These are phyloP conservation scores for Drosophila guanche DNA, from an alignment of 1,140 invertebrate species.

Conservation along the genomic window DNA sequence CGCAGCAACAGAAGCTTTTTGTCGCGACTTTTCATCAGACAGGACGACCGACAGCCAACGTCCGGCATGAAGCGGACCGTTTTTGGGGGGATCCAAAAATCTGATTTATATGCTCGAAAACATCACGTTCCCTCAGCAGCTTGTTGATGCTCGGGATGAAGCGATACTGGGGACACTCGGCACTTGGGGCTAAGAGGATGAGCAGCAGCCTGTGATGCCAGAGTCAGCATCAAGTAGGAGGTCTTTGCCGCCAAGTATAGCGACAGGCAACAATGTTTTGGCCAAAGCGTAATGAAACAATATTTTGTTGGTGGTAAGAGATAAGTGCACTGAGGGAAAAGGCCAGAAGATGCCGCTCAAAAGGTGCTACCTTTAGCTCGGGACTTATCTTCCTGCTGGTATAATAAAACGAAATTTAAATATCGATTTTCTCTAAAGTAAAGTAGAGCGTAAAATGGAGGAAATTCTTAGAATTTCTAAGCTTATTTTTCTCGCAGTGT, in stretches of 20 bases:
- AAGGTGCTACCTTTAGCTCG: too few species aligned
- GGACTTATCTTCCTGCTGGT: too few species aligned
- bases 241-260: slow-evolving; percentile 21
- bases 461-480: too few species aligned
- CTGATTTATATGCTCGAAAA: slow-evolving; percentile 78
- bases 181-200: not conserved
- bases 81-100: slow-evolving; percentile 58
- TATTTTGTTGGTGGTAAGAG: slow-evolving; percentile 46
- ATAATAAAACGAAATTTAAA: too few species aligned
- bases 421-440: too few species aligned
- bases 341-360: not conserved
- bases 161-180: slow-evolving; percentile 26
- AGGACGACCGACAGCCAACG: slow-evolving; percentile 13
- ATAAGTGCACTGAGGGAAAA: not conserved
- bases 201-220: not conserved
- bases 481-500: not conserved
- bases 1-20: slow-evolving; percentile 65
- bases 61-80: slow-evolving; percentile 28
- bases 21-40: slow-evolving; percentile 72
- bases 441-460: too few species aligned
- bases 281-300: slow-evolving; percentile 69
- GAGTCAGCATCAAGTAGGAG: slow-evolving; percentile 30
- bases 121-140: slow-evolving; percentile 52
- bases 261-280: slow-evolving; percentile 50
- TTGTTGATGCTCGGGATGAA: slow-evolving; percentile 28